Base-by-base conservation (phyloP, 2,113 vertebrate species). In the Oreotrochilus melanogaster region DNA sequence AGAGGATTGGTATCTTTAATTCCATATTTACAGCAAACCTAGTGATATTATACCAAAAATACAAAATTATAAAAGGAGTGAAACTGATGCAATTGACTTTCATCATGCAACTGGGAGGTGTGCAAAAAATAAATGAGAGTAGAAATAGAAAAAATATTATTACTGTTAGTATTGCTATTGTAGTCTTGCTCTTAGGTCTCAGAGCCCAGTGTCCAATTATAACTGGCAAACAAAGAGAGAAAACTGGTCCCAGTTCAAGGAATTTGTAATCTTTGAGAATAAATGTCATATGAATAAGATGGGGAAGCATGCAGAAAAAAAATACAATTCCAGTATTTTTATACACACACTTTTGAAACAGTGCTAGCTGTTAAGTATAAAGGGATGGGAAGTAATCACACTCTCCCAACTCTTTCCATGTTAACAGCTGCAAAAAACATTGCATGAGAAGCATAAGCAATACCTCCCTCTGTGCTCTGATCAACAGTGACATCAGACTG, bases 81-180 rank as follows among this genome's bases (percentile, higher is more conserved):
- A 89, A 92, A 92, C 48, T 23, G 53, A 78, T 92, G 78, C 48
- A 78, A 95, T 81, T 57, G 76, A 89, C 92, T 93, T 89, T 84
- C 48, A 67, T n/a, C 69, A 83, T 1, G 1, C 47, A 86, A 16
- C 42, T 71, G 60, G 67, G 62, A 80, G 17, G n/a, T 64, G 65
- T 67, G 56, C n/a, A 81, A 83, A 95, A 93, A 76, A 71, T 53
- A 89, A 87, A 61, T 22, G 57, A 35, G 47, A 48, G 35, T 25
- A 89, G 53, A 83, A 92, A 66, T 7, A 88, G 62, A 71, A 91
- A 88, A 80, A 83, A 51, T 47, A 45, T 51, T 60, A 64, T 76
- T 73, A n/a, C 51, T 78, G 39, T 81, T 92, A 45, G 53, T 39
- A 61, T 45, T 82, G 65, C 66, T 79, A 61, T 21, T 79, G 78